Conservation (phyloP, 2,888 invertebrate genomes). For the Andrena bicolor region DNA sequence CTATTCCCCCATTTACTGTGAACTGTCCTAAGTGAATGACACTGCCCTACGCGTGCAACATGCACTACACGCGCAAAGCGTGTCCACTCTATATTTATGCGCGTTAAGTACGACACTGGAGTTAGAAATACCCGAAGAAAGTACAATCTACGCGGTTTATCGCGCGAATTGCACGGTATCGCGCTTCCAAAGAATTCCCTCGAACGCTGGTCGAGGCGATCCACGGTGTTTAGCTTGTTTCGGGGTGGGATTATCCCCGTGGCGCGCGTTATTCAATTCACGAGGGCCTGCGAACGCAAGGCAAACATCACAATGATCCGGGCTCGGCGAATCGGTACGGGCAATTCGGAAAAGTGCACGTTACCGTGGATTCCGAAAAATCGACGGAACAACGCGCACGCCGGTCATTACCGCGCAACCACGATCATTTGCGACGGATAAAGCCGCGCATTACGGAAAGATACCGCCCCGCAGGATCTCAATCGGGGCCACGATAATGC, state of each 20-base stretch:
- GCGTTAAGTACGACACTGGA: too few relatives aligned
- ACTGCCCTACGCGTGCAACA: too few relatives aligned
- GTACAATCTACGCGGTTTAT: constrained; percentile 19
- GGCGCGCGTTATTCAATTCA: constrained; percentile 27
- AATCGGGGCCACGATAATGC: constrained; percentile 48
- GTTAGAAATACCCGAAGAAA: not conserved
- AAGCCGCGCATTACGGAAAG: constrained; percentile 49
- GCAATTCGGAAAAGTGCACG: constrained; percentile 52
- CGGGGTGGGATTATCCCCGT: constrained; percentile 8
- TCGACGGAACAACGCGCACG: constrained; percentile 28
- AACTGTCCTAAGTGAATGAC: too few relatives aligned
- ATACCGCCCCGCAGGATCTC: constrained; percentile 40
- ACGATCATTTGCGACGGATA: constrained; percentile 55
- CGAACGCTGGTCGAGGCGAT: not conserved
- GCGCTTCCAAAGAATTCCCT: constrained; percentile 9
- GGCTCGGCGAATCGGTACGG: not conserved
- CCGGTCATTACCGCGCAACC: constrained; percentile 40
- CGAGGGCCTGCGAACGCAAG: constrained; percentile 10
- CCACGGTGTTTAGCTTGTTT: constrained; percentile 14
- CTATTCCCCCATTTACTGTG: too few relatives aligned
- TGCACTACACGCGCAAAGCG: too few relatives aligned
- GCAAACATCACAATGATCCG: constrained; percentile 27
- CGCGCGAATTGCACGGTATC: constrained; percentile 28
- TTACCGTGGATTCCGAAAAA: constrained; percentile 34
- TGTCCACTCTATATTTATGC: too few relatives aligned